Evolutionary conservation across 1,140 invertebrate genomes (phyloP), one percentile per base, ranked within the genome.

Genomic region (Drosophila ogumai): DNA sequence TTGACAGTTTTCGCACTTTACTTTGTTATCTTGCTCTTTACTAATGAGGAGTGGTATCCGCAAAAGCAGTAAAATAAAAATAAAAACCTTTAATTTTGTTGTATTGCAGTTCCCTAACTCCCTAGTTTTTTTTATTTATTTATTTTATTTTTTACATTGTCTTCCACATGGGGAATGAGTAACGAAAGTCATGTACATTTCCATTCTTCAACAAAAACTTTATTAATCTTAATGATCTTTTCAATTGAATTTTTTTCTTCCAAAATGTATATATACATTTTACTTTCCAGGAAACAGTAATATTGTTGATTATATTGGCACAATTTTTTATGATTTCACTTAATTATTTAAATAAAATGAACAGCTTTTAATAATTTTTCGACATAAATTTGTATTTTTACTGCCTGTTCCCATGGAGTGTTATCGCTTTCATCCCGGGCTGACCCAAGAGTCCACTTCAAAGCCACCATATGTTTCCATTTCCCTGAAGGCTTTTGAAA

Each of bases 381-480:
- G 2, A 17, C 32, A 28, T 64, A 12, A 43, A 6, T 9, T 17
- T 17, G 3, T 56, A 19, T 61, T 2, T 13, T 25, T 28, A 13
- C 38, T 17, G 3, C 12, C n/a, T 28, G 32, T 54, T 55, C n/a
- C 6, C 17, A 7, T 2, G 13, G 46, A 32, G 5, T 2, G 10
- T 55, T 17, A 54, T 60, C 15, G 17, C 3, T 34, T 60, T 4
- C 15, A 12, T n/a, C 10, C 36, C 40, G 13, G 15, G 3, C 17
- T 15, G 28, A 3, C 38, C 15, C 31, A 32, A 34, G 17, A 43
- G 22, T 25, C 17, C 43, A 46, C 25, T 44, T 64, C 17, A 28
- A 12, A 22, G 25, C 13, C 36, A 17, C 25, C 25, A 67, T 36
- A 47, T 66, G 60, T 49, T 65, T 63, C 32, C 19, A 13, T 47